These are phyloP conservation scores for Equus przewalskii DNA, from an alignment of 2,113 vertebrate species.

Conservation along the genomic window DNA sequence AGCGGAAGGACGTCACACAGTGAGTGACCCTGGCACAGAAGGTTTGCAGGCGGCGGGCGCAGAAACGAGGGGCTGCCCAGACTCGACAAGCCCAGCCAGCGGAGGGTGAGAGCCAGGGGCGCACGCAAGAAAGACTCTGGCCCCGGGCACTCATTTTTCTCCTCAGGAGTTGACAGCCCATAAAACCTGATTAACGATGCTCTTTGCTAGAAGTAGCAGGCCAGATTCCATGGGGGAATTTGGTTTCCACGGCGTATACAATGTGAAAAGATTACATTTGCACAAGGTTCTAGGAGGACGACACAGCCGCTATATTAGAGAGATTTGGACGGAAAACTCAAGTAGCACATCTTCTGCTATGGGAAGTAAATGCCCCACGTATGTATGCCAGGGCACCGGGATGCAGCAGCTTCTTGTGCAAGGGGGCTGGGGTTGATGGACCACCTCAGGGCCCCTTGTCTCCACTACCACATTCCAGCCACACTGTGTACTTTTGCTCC, in stretches of 20 bases:
- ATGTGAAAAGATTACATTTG: fast-evolving
- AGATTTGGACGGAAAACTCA: fast-evolving
- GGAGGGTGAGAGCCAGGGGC: fast-evolving
- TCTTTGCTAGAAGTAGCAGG: background rate
- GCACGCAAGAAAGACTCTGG: fast-evolving
- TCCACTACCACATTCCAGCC: no score
- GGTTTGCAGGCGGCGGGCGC: fast-evolving
- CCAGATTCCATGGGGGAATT: fast-evolving
- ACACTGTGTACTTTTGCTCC: fast-evolving
- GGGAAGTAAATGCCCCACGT: fast-evolving
- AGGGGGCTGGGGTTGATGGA: background rate
- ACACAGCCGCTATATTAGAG: fast-evolving
- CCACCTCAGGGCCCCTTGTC: fast-evolving
- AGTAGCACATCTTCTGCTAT: fast-evolving
- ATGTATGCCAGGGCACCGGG: fast-evolving
- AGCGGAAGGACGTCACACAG: fast-evolving
- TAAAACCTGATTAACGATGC: fast-evolving
- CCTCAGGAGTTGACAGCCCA: fast-evolving
- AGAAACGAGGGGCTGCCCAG: fast-evolving
- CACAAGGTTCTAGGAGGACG: fast-evolving
- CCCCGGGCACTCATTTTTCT: fast-evolving
- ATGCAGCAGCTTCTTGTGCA: fast-evolving
- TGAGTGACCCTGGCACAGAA: fast-evolving
- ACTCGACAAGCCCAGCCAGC: background rate
- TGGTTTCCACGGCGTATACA: fast-evolving